A percentile compares a stretch with the other conserved stretches of the same genome.
phyloP scores from a whole-genome alignment of 1,140 invertebrate species.

The Nomia melanderi region DNA sequence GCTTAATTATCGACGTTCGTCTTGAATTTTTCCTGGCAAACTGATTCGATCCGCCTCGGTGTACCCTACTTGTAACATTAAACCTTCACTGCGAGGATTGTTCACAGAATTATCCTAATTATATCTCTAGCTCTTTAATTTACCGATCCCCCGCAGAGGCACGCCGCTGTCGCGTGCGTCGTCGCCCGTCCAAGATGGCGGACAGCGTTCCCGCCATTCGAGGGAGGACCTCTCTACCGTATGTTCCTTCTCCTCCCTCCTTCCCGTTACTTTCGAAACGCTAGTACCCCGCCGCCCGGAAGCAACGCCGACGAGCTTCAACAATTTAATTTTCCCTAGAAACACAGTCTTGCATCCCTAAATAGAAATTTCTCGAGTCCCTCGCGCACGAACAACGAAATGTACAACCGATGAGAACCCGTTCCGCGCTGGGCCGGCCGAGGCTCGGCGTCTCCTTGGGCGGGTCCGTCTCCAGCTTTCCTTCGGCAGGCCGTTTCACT shows the following conservation, averaged over 20 bases:
- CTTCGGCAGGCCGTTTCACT: no score
- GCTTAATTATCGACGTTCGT: no score
- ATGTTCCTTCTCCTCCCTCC: no score
- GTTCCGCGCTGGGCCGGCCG: background rate
- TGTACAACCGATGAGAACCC: slow-evolving; percentile 7
- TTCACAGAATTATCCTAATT: background rate
- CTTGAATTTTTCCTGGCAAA: no score
- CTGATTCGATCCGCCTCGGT: no score
- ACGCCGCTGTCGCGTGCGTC: background rate
- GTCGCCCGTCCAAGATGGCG: no score
- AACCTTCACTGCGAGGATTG: background rate
- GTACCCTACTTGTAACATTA: background rate
- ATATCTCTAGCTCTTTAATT: background rate
- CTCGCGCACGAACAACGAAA: slow-evolving; percentile 3
- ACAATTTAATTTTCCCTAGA: slow-evolving; percentile 11
- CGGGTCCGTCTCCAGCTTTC: no score
- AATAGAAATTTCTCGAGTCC: background rate
- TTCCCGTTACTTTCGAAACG: background rate
- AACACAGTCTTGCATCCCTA: slow-evolving; percentile 1
- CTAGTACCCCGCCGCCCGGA: background rate
- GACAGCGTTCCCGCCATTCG: no score
- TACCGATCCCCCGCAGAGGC: no score
- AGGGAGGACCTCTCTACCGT: background rate
- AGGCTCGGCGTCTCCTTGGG: no score
- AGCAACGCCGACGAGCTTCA: background rate